phyloP scores from a whole-genome alignment of 2,113 vertebrate species.

The Machaerirhynchus nigripectus region DNA sequence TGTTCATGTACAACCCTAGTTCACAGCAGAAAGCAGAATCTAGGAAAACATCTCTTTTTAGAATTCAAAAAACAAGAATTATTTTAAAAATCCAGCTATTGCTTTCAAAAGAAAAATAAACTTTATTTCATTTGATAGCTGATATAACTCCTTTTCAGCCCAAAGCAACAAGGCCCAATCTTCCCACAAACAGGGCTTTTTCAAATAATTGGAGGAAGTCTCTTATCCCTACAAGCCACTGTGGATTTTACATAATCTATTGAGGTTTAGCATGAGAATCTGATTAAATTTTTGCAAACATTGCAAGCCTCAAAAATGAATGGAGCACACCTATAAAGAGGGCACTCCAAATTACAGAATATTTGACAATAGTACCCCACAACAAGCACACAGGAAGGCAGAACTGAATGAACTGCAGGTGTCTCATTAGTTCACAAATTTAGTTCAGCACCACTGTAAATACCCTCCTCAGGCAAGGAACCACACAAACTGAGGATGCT shows the following conservation, averaged over 20 bases:
- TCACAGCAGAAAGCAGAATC: background rate
- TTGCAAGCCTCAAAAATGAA: background rate
- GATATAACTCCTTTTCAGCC: conserved; percentile 35
- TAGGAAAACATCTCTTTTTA: background rate
- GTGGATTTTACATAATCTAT: background rate
- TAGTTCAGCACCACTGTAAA: background rate
- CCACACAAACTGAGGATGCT: background rate
- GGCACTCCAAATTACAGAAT: background rate
- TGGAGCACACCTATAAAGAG: background rate
- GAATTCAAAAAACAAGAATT: background rate
- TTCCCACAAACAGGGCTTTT: background rate
- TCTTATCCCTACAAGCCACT: background rate
- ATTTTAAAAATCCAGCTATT: background rate
- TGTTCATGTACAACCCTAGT: background rate
- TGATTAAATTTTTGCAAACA: background rate
- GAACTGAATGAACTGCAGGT: background rate
- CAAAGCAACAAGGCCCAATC: background rate
- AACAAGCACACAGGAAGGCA: background rate
- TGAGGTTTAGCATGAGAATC: background rate
- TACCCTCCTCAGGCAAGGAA: background rate
- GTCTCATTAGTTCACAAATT: background rate
- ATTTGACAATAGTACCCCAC: background rate
- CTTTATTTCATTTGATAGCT: conserved; percentile 3
- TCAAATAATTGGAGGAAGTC: rapidly evolving
- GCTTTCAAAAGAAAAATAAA: conserved; percentile 30